Percentiles rank a stretch among this genome's conserved stretches.
Conservation (phyloP, 2,888 invertebrate species). For the Tenthredo notha region DNA sequence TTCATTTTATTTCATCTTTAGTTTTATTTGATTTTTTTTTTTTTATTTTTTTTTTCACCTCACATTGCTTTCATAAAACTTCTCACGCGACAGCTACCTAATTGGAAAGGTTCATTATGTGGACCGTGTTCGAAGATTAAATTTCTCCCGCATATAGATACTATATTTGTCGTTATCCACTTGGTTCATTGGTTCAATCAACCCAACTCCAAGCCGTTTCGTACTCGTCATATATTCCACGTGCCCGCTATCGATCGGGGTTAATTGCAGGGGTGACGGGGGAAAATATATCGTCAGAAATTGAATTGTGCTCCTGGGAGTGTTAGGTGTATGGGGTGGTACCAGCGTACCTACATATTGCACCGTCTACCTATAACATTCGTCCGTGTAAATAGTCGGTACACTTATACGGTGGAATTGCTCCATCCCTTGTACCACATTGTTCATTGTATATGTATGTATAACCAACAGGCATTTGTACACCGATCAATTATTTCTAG, state of each 20-base stretch:
- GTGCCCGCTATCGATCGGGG: slow-evolving; percentile 27
- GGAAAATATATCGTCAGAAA: slow-evolving; percentile 45
- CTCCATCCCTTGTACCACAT: neutral
- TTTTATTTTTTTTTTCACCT: neutral
- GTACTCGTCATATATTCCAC: slow-evolving; percentile 43
- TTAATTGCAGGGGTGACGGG: slow-evolving; percentile 23
- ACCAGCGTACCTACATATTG: slow-evolving; percentile 22
- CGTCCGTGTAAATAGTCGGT: slow-evolving; percentile 13
- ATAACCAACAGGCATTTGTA: neutral
- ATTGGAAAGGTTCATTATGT: slow-evolving; percentile 50
- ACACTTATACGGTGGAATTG: neutral
- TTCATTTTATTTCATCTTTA: neutral
- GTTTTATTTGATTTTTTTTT: neutral
- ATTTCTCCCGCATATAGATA: slow-evolving; percentile 43
- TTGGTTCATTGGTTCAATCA: slow-evolving; percentile 47
- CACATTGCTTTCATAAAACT: slow-evolving; percentile 25
- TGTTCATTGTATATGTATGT: neutral
- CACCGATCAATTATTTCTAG: slow-evolving; percentile 1
- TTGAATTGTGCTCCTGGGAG: slow-evolving; percentile 46
- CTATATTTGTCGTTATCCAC: slow-evolving; percentile 48
- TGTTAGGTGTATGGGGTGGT: slow-evolving; percentile 1
- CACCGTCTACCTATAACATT: neutral
- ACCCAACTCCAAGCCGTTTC: slow-evolving; percentile 34
- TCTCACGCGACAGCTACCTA: slow-evolving; percentile 24
- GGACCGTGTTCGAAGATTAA: slow-evolving; percentile 45